These are phyloP conservation scores for Apogon talboti DNA, from an alignment of 2,797 vertebrate genomes.

Conservation along the genomic window DNA sequence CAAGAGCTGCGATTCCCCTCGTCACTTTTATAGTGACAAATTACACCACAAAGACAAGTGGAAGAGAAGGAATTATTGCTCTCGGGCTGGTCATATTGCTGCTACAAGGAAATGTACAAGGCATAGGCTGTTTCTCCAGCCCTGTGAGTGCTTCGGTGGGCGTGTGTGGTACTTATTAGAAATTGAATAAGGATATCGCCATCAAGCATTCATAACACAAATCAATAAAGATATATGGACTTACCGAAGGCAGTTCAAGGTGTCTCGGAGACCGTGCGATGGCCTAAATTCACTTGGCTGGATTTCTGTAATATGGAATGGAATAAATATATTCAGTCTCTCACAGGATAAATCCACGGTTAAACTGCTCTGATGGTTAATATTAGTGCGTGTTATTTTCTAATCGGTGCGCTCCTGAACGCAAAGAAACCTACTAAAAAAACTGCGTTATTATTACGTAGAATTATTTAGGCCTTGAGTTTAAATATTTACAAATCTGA, in stretches of 20 bases:
- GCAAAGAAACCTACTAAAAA: neutral
- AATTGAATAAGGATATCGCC: slow-evolving; percentile 81
- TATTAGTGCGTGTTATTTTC: neutral
- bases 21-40: slow-evolving; percentile 83
- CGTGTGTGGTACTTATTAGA: slow-evolving; percentile 77
- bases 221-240: slow-evolving; percentile 83
- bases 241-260: slow-evolving; percentile 79
- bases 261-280: slow-evolving; percentile 64
- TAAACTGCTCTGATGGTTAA: neutral
- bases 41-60: slow-evolving; percentile 80
- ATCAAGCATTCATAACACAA: slow-evolving; percentile 78
- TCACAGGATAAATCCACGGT: slow-evolving; percentile 3
- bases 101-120: slow-evolving; percentile 67
- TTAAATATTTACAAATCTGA: neutral
- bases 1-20: slow-evolving; percentile 76
- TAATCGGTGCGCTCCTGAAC: neutral
- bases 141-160: slow-evolving; percentile 57
- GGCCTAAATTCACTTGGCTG: slow-evolving; percentile 70
- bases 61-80: slow-evolving; percentile 80
- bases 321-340: slow-evolving; percentile 34
- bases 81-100: slow-evolving; percentile 70
- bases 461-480: slow-evolving; percentile 9
- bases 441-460: neutral
- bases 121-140: slow-evolving; percentile 49
- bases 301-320: slow-evolving; percentile 75